Evolutionary conservation across 2,888 invertebrate genomes (phyloP).

Genomic region (Lamproptera curius): DNA sequence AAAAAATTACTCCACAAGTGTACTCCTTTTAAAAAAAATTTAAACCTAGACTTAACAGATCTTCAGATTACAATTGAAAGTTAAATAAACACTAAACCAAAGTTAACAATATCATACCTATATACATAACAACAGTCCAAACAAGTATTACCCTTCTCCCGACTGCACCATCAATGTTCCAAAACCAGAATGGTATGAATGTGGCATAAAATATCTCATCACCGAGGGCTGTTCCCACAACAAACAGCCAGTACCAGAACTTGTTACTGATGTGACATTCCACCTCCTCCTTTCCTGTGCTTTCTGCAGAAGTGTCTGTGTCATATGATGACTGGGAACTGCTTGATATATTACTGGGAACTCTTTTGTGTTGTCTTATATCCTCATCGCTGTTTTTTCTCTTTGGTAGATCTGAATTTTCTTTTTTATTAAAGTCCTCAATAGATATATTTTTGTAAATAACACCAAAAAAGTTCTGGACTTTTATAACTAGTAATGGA

Average conservation of each 20-base stretch:
- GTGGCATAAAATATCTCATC: constrained; percentile 94
- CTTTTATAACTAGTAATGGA: constrained; percentile 85
- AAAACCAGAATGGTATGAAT: constrained; percentile 96
- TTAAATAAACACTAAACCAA: no score
- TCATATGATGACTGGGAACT: constrained; percentile 62
- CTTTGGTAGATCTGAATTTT: constrained; percentile 48
- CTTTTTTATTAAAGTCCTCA: constrained; percentile 44
- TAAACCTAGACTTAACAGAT: no score
- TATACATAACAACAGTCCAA: constrained; percentile 91
- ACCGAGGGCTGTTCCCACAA: constrained; percentile 91
- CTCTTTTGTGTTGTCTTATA: constrained; percentile 53
- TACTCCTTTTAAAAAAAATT: no score
- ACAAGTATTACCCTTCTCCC: constrained; percentile 89
- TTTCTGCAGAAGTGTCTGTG: constrained; percentile 57
- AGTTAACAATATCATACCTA: constrained; percentile 81
- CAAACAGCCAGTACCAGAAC: constrained; percentile 91
- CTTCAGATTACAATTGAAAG: no score
- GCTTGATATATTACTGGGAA: constrained; percentile 59
- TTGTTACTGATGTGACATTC: constrained; percentile 81
- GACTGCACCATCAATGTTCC: constrained; percentile 94
- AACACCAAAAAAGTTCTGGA: constrained; percentile 90
- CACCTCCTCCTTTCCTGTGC: constrained; percentile 48
- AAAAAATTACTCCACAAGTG: no score
- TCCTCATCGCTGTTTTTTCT: constrained; percentile 43
- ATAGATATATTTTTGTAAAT: constrained; percentile 58